Conservation (phyloP, 2,113 vertebrate genomes). For the Cavia aperea region DNA sequence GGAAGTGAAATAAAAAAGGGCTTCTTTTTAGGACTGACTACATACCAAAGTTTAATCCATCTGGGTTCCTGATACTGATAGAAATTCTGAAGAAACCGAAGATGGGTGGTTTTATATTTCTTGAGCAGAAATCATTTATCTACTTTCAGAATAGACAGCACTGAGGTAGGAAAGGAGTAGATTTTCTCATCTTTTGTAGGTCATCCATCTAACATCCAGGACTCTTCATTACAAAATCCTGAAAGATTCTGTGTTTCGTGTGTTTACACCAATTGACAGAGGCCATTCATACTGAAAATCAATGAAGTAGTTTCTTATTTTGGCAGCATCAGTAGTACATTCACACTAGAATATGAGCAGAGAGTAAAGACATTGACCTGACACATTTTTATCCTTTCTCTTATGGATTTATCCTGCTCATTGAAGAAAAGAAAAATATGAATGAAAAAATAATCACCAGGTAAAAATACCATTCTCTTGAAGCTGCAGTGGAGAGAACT, state of each 20-base stretch:
- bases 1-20: background rate
- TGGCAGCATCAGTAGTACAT: conserved; percentile 49
- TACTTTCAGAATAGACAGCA: background rate
- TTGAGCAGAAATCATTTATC: conserved; percentile 9
- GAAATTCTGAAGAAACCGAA: conserved; percentile 29
- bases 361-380: conserved; percentile 40
- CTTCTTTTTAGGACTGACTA: background rate
- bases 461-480: background rate
- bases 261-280: conserved; percentile 53
- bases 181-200: conserved; percentile 37
- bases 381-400: conserved; percentile 36
- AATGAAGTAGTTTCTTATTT: conserved; percentile 52
- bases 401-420: conserved; percentile 13
- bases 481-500: background rate
- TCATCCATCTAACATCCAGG: conserved; percentile 13
- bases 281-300: conserved; percentile 53
- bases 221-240: conserved; percentile 42
- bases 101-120: conserved; percentile 4
- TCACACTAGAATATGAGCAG: conserved; percentile 7
- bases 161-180: background rate
- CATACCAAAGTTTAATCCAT: background rate
- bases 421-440: conserved; percentile 8
- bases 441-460: conserved; percentile 29
- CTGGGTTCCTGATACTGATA: background rate
- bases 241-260: conserved; percentile 33